Percentiles rank a stretch among this genome's conserved stretches.
These are phyloP conservation scores for Cavia porcellus DNA, from an alignment of 2,113 vertebrate genomes.

Conservation along the genomic window DNA sequence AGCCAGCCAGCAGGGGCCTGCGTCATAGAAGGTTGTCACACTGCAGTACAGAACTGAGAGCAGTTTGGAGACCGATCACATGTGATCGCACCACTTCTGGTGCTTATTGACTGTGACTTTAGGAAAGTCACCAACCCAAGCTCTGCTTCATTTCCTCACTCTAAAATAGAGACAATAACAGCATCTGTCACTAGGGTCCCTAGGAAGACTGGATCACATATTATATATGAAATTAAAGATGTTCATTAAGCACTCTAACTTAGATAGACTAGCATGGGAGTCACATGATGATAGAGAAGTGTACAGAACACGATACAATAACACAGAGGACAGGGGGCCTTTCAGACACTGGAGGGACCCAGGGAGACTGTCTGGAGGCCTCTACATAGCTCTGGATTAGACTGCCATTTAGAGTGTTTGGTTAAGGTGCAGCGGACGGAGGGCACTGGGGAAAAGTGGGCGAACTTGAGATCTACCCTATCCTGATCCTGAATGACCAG, in stretches of 20 bases:
- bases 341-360: not conserved
- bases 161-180: not conserved
- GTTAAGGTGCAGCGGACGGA: not conserved
- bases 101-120: not conserved
- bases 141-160: slow-evolving; percentile 18
- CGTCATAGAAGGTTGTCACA: not conserved
- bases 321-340: not conserved
- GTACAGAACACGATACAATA: not conserved
- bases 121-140: not conserved
- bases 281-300: not conserved
- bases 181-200: not conserved
- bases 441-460: not conserved
- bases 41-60: not conserved
- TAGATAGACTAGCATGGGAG: not conserved
- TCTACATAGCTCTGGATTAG: not conserved
- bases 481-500: not conserved
- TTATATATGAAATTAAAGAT: not conserved
- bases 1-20: not conserved
- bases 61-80: not conserved
- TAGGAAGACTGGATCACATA: not conserved
- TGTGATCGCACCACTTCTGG: not conserved
- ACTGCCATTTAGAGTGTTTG: not conserved
- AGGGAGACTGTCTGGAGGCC: not conserved
- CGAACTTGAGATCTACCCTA: not conserved
- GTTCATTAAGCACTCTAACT: not conserved